Conservation (phyloP, 2,797 vertebrate species). For the Scolopax rusticola region DNA sequence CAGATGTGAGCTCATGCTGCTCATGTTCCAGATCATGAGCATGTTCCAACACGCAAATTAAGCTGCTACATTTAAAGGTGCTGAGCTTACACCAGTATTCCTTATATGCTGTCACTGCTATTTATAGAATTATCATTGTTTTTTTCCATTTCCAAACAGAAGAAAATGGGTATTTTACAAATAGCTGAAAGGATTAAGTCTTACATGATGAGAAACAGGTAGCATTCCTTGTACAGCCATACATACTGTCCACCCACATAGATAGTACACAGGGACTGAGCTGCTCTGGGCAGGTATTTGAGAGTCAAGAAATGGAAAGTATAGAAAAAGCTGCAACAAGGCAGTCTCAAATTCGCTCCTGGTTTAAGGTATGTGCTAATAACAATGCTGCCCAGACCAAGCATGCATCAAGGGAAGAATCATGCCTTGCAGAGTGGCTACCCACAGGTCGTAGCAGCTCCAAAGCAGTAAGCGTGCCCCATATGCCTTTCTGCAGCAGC, state of each 20-base stretch:
- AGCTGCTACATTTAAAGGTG: not conserved
- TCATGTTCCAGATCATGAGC: not conserved
- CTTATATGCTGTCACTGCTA: not conserved
- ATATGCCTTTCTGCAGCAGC: not conserved
- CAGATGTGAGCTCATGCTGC: not conserved
- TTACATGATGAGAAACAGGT: not conserved
- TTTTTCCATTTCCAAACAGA: not conserved
- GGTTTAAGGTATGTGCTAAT: not conserved
- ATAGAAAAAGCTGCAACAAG: not conserved
- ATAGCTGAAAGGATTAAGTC: not conserved
- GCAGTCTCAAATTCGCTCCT: not conserved
- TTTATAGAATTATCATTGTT: not conserved
- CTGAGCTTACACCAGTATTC: not conserved
- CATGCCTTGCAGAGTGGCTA: too few species aligned
- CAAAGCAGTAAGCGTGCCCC: not conserved
- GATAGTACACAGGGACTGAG: rapidly evolving
- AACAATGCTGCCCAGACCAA: not conserved
- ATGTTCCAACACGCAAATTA: not conserved
- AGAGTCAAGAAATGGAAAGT: not conserved
- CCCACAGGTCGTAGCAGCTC: not conserved
- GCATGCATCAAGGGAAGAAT: not conserved
- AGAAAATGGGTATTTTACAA: not conserved
- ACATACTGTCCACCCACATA: not conserved
- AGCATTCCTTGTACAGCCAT: not conserved
- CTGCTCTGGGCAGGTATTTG: not conserved